Evolutionary conservation across 2,797 vertebrate genomes (phyloP), one percentile per base, ranked within the genome.

Genomic region (Poeciliopsis paucimaculata): DNA sequence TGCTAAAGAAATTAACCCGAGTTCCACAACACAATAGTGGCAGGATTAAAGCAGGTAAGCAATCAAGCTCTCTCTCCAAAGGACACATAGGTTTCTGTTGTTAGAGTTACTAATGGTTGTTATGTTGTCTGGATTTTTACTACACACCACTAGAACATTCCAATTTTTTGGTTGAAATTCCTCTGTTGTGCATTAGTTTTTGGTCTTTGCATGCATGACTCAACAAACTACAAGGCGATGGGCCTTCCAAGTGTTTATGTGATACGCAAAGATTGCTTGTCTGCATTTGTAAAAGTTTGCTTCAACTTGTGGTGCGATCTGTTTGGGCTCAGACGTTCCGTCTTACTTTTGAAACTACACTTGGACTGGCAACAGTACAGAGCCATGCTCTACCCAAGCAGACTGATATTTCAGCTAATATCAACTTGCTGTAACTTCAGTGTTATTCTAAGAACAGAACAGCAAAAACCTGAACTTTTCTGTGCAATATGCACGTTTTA

Each of bases 251-350:
- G 49, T 80, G 70, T 73, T 80, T 31, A 55, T 31, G 20, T 41
- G 18, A 39, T 11, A 66, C 4, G 16, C 62, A 23, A 39, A 41
- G 39, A 4, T 43, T n/a, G 66, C 23, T 39, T 79, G 66, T 53
- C 13, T 23, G n/a, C 82, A 34, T 79, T 79, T 75, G 71, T 46
- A 18, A 53, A 79, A 64, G 31, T 82, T 77, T 81, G 46, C 82
- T 62, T 88, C 62, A 86, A 64, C 77, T 84, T 68, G 66, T 41
- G 39, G 20, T 68, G 66, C 6, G 36, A 41, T 41, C 10, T 4
- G 1, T 26, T 68, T 41, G 20, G 66, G 66, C 39, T 68, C 39
- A 68, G 66, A n/a, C 2, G 4, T 26, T 68, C 39, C 39, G 12
- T 68, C 39, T 68, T 43, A 23, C 34, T 23, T 15, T 62, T 13